Evolutionary conservation across 2,113 vertebrate genomes (phyloP).

Genomic region (Myiozetetes cayanensis): DNA sequence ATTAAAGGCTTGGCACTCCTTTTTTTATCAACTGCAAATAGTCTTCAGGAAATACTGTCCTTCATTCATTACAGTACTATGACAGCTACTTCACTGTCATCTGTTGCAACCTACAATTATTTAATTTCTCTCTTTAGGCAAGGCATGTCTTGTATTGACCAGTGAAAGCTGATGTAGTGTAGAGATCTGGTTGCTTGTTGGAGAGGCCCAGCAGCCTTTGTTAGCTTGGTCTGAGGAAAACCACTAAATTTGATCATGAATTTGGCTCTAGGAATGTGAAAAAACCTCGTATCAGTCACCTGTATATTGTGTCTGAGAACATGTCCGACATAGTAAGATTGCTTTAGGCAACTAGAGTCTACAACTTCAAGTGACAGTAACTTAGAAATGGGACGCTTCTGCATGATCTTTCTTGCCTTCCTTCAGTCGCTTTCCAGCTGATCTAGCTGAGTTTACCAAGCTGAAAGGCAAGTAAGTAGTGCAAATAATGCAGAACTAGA

Average conservation of each 20-base stretch:
- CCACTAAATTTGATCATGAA: rapidly evolving
- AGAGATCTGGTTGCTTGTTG: neutral
- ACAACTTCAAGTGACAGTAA: neutral
- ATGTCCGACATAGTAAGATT: neutral
- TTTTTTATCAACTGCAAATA: neutral
- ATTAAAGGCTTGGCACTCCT: neutral
- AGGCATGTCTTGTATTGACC: neutral
- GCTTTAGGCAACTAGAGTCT: neutral
- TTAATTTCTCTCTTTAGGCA: neutral
- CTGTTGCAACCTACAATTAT: neutral
- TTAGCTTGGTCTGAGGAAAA: neutral
- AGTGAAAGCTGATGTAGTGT: neutral
- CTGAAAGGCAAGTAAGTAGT: constrained; percentile 70
- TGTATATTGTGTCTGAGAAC: neutral
- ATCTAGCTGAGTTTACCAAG: neutral
- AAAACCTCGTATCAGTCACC: neutral
- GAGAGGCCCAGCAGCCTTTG: neutral
- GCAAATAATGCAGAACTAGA: neutral
- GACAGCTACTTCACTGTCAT: neutral
- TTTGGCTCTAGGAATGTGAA: neutral
- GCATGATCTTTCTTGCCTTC: neutral
- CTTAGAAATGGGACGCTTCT: neutral
- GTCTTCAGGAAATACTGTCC: neutral
- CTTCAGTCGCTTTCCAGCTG: neutral
- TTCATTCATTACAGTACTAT: neutral